phyloP scores from a whole-genome alignment of 2,888 invertebrate species.

The Chesias legatella region DNA sequence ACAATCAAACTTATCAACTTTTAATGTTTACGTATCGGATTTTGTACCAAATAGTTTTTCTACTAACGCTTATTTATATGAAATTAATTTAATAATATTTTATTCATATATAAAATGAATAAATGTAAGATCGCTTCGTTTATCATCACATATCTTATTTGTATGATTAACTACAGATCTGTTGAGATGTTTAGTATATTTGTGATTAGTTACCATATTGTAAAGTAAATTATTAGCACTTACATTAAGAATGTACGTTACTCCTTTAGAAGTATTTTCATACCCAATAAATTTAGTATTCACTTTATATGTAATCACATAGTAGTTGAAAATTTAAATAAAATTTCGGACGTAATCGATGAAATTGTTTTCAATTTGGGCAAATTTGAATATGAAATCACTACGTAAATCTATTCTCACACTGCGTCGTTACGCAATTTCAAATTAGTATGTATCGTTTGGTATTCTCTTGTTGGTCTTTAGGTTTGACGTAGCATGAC shows the following conservation, averaged over 20 bases:
- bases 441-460: slow-evolving; percentile 30
- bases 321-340: slow-evolving; percentile 57
- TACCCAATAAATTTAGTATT: slow-evolving; percentile 79
- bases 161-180: slow-evolving; percentile 31
- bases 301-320: slow-evolving; percentile 50
- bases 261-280: slow-evolving; percentile 56
- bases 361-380: slow-evolving; percentile 65
- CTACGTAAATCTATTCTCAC: slow-evolving; percentile 58
- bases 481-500: slow-evolving; percentile 62
- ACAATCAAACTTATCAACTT: slow-evolving; percentile 24
- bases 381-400: slow-evolving; percentile 76
- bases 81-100: slow-evolving; percentile 19
- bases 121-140: slow-evolving; percentile 22
- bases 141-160: slow-evolving; percentile 48
- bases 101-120: slow-evolving; percentile 5
- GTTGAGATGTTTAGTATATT: slow-evolving; percentile 33
- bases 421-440: slow-evolving; percentile 50
- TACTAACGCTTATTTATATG: slow-evolving; percentile 11
- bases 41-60: slow-evolving; percentile 10
- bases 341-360: slow-evolving; percentile 41
- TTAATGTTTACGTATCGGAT: slow-evolving; percentile 5
- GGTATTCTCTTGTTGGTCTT: slow-evolving; percentile 72
- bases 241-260: slow-evolving; percentile 49
- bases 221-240: slow-evolving; percentile 24
- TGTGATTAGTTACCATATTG: slow-evolving; percentile 30